Percentiles rank a stretch among this genome's conserved stretches.
These are phyloP conservation scores for Brachyhypopomus gauderio DNA, from an alignment of 2,113 vertebrate species.

Conservation along the genomic window DNA sequence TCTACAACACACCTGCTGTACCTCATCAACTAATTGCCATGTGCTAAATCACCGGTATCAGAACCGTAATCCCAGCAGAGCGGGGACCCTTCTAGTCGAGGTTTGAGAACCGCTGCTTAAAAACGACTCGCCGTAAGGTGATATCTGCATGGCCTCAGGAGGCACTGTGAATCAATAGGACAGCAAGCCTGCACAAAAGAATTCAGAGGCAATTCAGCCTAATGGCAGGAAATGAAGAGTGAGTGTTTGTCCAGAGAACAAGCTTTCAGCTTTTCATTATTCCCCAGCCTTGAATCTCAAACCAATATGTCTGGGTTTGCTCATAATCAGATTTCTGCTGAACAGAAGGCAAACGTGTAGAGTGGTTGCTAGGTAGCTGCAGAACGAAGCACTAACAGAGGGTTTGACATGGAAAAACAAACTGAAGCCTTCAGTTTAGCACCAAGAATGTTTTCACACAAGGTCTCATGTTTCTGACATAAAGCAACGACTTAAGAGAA, in stretches of 20 bases:
- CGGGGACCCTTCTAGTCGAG: not conserved
- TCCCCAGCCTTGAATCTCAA: conserved; percentile 1
- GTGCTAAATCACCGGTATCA: not conserved
- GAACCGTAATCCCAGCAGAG: not conserved
- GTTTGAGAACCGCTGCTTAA: not conserved
- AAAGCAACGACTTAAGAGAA: not conserved
- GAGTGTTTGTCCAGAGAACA: not conserved
- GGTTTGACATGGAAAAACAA: not conserved
- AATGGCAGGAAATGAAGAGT: not conserved
- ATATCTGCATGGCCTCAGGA: not conserved
- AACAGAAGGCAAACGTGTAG: not conserved
- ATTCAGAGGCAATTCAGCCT: not conserved
- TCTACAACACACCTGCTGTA: not conserved
- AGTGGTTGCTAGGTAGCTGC: not conserved
- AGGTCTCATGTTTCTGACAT: not conserved
- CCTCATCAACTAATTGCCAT: not conserved
- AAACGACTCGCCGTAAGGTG: not conserved
- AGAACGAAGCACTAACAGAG: not conserved
- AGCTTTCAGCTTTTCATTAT: not conserved
- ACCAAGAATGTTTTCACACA: not conserved
- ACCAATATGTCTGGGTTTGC: not conserved
- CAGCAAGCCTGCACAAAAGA: no score
- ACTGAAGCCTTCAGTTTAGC: not conserved
- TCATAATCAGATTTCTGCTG: not conserved
- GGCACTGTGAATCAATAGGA: not conserved